Conservation (phyloP, 2,797 vertebrate species). For the Channa striata region DNA sequence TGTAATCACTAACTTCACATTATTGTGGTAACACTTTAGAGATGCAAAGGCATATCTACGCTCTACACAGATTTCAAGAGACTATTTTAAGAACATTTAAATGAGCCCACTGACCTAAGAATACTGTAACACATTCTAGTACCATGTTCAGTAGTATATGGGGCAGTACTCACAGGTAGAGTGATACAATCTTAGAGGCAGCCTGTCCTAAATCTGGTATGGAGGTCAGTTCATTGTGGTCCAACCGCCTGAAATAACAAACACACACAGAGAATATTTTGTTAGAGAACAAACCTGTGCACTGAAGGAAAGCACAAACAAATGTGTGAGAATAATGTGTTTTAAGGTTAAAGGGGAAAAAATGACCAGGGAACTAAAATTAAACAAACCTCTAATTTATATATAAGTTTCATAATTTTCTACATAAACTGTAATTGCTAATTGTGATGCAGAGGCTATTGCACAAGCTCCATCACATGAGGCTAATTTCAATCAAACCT, state of each 20-base stretch:
- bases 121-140: conserved; percentile 46
- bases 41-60: conserved; percentile 34
- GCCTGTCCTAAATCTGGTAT: conserved; percentile 90
- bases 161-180: conserved; percentile 91
- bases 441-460: background rate
- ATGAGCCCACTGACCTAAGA: conserved; percentile 59
- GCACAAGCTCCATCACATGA: background rate
- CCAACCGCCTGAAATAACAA: conserved; percentile 86
- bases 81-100: conserved; percentile 65
- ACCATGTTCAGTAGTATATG: conserved; percentile 25
- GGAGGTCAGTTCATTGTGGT: conserved; percentile 91
- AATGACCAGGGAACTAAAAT: background rate
- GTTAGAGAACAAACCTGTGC: conserved; percentile 35
- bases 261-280: conserved; percentile 21
- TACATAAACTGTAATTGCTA: background rate
- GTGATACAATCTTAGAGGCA: conserved; percentile 83
- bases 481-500: conserved; percentile 26
- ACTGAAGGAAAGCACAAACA: conserved; percentile 7
- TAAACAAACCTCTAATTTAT: background rate
- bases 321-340: background rate
- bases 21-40: conserved; percentile 32
- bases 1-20: conserved; percentile 20
- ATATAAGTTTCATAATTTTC: background rate
- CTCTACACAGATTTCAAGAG: conserved; percentile 41
- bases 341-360: background rate